phyloP scores from a whole-genome alignment of 2,113 vertebrate species.

The Ceyx cyanopectus region DNA sequence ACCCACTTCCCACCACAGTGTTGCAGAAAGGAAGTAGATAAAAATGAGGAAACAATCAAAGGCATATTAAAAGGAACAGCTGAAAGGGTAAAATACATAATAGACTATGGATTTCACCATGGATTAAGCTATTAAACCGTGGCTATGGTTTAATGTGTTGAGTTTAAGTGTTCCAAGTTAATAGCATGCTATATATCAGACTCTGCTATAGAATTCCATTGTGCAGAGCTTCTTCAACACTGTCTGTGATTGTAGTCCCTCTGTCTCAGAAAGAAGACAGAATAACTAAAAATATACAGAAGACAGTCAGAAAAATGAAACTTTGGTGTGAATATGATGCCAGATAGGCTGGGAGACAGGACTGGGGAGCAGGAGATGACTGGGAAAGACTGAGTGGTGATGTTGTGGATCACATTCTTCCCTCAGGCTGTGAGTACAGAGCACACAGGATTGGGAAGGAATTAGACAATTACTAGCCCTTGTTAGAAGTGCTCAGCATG shows the following conservation, averaged over 20 bases:
- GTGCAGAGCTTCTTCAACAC: neutral
- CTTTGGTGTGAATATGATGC: neutral
- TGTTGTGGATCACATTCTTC: neutral
- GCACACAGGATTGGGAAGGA: neutral
- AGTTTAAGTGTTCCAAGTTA: constrained; percentile 14
- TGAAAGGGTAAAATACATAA: constrained; percentile 32
- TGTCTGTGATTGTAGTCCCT: neutral
- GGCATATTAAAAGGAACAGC: constrained; percentile 20
- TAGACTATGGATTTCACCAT: constrained; percentile 14
- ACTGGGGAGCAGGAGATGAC: neutral
- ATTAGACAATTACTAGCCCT: neutral
- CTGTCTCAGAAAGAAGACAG: neutral
- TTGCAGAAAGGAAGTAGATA: constrained; percentile 56
- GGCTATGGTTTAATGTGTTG: neutral
- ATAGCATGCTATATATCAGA: neutral
- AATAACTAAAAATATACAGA: neutral
- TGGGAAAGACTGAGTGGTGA: neutral
- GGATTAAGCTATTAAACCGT: constrained; percentile 33
- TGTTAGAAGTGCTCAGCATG: fast-evolving
- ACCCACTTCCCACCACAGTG: neutral
- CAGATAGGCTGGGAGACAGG: neutral
- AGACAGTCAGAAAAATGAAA: neutral
- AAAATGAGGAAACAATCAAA: constrained; percentile 59
- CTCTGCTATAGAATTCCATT: neutral
- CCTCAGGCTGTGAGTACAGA: neutral